These are phyloP conservation scores for Euproctis similis DNA, from an alignment of 2,888 invertebrate genomes.

Conservation along the genomic window DNA sequence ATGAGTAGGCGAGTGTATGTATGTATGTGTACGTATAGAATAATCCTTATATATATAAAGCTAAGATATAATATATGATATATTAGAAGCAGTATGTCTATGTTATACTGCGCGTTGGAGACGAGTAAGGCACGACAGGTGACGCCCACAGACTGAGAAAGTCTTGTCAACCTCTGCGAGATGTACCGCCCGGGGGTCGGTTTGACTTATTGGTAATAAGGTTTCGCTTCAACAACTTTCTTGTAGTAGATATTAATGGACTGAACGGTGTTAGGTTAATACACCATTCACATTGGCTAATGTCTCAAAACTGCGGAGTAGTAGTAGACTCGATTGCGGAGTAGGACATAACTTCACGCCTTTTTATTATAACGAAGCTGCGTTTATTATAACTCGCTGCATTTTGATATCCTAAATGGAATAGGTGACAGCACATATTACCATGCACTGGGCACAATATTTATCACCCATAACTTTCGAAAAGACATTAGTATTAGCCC, in stretches of 20 bases:
- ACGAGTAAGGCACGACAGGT: conserved; percentile 45
- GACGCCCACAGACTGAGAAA: conserved; percentile 54
- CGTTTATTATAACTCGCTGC: no score
- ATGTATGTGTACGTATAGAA: conserved; percentile 9
- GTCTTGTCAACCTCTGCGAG: conserved; percentile 30
- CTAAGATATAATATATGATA: conserved; percentile 19
- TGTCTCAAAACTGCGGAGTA: no score
- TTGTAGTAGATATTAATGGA: conserved; percentile 21
- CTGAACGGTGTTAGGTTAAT: conserved; percentile 19
- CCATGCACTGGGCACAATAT: no score
- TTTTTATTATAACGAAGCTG: no score
- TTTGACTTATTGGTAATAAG: no score
- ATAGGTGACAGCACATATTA: no score
- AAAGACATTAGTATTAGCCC: no score
- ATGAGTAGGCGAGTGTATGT: conserved; percentile 25
- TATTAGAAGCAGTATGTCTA: conserved; percentile 2
- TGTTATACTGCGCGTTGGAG: conserved; percentile 24
- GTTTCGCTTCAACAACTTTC: conserved; percentile 13
- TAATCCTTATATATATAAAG: conserved; percentile 14
- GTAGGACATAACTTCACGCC: no score
- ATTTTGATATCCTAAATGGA: no score
- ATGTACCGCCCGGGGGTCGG: conserved; percentile 25
- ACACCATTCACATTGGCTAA: no score
- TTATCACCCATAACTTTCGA: no score
- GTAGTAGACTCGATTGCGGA: no score